Conservation (phyloP, 2,113 vertebrate species). For the Conger conger region DNA sequence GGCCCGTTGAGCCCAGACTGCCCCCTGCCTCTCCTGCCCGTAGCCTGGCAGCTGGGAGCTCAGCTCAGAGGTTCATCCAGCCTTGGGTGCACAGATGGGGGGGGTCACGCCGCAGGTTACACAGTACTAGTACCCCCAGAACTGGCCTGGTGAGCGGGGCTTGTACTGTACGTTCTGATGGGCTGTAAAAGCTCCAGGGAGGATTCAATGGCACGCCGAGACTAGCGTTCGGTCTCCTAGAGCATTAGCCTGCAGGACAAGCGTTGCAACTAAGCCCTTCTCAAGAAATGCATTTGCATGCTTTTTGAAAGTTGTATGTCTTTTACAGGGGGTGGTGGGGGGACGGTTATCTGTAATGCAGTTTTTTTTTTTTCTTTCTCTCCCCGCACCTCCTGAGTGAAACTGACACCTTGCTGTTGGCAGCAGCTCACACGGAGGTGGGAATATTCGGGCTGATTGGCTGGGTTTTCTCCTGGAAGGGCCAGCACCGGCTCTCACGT, state of each 20-base stretch:
- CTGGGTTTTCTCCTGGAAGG: neutral
- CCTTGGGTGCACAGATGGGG: neutral
- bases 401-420: neutral
- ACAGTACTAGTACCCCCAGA: neutral
- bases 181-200: neutral
- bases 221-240: neutral
- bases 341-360: neutral
- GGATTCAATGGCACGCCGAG: neutral
- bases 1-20: too few relatives aligned
- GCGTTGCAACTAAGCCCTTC: neutral
- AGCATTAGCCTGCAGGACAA: neutral
- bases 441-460: neutral
- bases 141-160: too few relatives aligned
- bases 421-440: neutral
- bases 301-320: neutral
- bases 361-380: neutral
- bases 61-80: too few relatives aligned
- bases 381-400: neutral
- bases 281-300: neutral
- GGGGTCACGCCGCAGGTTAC: neutral
- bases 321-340: too few relatives aligned
- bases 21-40: too few relatives aligned
- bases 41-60: too few relatives aligned
- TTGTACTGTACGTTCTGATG: neutral
- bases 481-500: neutral